These are phyloP conservation scores for Beris chalybata DNA, from an alignment of 2,888 invertebrate species.

Conservation along the genomic window DNA sequence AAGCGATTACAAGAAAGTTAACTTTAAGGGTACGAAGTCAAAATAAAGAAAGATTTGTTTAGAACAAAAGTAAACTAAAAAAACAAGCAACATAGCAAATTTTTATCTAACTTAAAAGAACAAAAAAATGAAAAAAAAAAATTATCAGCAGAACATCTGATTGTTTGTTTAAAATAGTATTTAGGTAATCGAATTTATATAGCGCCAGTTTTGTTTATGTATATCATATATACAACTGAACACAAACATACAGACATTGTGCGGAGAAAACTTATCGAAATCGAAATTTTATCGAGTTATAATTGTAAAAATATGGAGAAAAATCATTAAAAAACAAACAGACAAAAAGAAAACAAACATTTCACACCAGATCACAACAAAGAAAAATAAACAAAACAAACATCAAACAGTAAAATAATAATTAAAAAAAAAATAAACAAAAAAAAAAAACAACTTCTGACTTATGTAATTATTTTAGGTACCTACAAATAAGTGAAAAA, in stretches of 20 bases:
- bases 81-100: background rate
- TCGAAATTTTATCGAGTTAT: conserved; percentile 30
- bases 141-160: background rate
- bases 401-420: too few relatives aligned
- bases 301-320: conserved; percentile 24
- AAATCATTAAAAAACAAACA: conserved; percentile 28
- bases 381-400: background rate
- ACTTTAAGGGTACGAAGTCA: background rate
- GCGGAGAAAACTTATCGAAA: conserved; percentile 13
- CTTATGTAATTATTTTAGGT: too few relatives aligned
- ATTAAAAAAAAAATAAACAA: too few relatives aligned
- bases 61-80: conserved; percentile 17
- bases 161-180: conserved; percentile 24
- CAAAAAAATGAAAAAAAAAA: background rate
- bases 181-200: conserved; percentile 36
- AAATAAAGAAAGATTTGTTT: conserved; percentile 3
- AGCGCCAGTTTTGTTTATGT: conserved; percentile 36
- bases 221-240: conserved; percentile 41
- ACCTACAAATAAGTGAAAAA: too few relatives aligned
- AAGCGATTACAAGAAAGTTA: conserved; percentile 5
- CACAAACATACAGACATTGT: conserved; percentile 11
- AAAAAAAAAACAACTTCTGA: too few relatives aligned
- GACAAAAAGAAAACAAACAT: conserved; percentile 7
- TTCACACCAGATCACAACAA: conserved; percentile 21
- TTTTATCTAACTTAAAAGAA: conserved; percentile 16